These are phyloP conservation scores for Pelagia noctiluca DNA, from an alignment of 30 jellyfish, hydroid and myxozoan genomes.

Conservation along the genomic window DNA sequence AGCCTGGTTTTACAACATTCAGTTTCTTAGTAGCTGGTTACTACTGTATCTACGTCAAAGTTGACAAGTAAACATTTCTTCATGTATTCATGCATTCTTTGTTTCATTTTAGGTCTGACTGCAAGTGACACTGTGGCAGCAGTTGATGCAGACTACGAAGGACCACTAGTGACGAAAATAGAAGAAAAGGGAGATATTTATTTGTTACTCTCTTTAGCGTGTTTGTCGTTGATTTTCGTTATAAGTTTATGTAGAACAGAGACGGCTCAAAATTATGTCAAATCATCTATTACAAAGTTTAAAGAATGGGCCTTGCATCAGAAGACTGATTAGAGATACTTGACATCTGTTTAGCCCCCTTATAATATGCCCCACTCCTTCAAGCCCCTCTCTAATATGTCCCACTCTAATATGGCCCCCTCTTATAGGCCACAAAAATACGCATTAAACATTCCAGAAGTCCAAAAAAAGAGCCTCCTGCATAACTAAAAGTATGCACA, in stretches of 20 bases:
- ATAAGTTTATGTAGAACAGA: conserved; percentile 33
- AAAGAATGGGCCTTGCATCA: conserved; percentile 53
- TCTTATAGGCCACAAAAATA: too few species aligned
- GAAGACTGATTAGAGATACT: conserved; percentile 30
- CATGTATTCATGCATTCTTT: not conserved
- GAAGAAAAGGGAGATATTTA: conserved; percentile 57
- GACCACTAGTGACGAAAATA: conserved; percentile 40
- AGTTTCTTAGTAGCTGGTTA: too few species aligned
- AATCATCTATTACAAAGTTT: not conserved
- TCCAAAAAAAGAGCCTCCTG: too few species aligned
- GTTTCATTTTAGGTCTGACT: conserved; percentile 3
- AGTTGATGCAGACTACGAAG: conserved; percentile 26
- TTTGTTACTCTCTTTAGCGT: conserved; percentile 14
- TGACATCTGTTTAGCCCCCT: too few species aligned
- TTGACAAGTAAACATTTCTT: too few species aligned
- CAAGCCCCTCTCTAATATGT: too few species aligned
- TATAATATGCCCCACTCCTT: too few species aligned
- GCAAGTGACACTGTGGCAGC: conserved; percentile 6
- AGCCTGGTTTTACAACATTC: too few species aligned
- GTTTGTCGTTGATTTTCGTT: conserved; percentile 4
- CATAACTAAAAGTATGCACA: too few species aligned
- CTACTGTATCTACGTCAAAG: too few species aligned
- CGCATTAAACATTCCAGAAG: too few species aligned
- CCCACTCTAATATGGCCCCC: too few species aligned
- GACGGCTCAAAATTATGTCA: not conserved